These are phyloP conservation scores for Microchirus variegatus DNA, from an alignment of 2,797 vertebrate species.

Conservation along the genomic window DNA sequence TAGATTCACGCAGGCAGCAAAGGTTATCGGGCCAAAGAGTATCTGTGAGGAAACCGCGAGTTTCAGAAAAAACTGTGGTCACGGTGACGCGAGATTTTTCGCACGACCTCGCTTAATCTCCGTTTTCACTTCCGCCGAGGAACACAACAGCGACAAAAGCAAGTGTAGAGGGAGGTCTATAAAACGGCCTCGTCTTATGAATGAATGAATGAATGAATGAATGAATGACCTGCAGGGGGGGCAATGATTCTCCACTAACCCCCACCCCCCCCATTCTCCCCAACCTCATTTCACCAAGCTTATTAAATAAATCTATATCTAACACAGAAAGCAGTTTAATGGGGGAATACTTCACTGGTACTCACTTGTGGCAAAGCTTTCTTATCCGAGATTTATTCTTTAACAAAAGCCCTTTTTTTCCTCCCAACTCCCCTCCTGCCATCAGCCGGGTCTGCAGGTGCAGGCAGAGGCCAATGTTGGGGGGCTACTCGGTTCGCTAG, in stretches of 20 bases:
- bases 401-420: constrained; percentile 36
- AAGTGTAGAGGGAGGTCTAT: constrained; percentile 57
- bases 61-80: too few species aligned
- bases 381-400: constrained; percentile 17
- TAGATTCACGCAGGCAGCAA: constrained; percentile 47
- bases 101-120: constrained; percentile 33
- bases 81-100: constrained; percentile 29
- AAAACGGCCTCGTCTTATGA: constrained; percentile 72
- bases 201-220: constrained; percentile 75
- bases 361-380: neutral
- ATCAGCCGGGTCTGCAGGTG: constrained; percentile 75
- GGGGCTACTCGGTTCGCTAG: constrained; percentile 76
- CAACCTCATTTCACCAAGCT: constrained; percentile 21
- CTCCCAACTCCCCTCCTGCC: constrained; percentile 36
- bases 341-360: neutral
- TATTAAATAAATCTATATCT: constrained; percentile 16
- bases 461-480: constrained; percentile 70
- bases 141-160: constrained; percentile 58
- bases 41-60: constrained; percentile 19
- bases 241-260: constrained; percentile 51
- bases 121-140: constrained; percentile 50
- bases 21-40: constrained; percentile 35
- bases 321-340: constrained; percentile 11
- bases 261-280: constrained; percentile 34
- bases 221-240: constrained; percentile 74